phyloP scores from a whole-genome alignment of 1,140 invertebrate species.

The Drosophila erecta region DNA sequence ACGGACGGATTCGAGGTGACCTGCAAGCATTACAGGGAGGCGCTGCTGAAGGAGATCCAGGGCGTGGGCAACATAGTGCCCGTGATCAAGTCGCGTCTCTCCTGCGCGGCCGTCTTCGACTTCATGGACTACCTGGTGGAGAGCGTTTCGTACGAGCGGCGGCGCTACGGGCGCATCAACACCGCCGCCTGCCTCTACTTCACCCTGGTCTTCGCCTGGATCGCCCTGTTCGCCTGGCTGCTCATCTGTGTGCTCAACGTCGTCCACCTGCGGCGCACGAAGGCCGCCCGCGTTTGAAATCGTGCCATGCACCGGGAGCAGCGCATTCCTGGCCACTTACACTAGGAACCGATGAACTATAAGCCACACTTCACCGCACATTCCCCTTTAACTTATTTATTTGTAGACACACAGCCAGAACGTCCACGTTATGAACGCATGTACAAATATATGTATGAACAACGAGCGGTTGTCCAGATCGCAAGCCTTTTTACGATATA shows the following conservation, averaged over 20 bases:
- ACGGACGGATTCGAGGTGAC: slow-evolving; percentile 89
- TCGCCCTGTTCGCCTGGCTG: slow-evolving; percentile 86
- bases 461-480: slow-evolving; percentile 29
- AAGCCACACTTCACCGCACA: slow-evolving; percentile 16
- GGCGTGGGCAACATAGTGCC: slow-evolving; percentile 87
- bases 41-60: slow-evolving; percentile 86
- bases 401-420: slow-evolving; percentile 36
- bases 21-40: slow-evolving; percentile 88
- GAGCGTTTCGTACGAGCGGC: slow-evolving; percentile 85
- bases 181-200: slow-evolving; percentile 87
- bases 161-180: slow-evolving; percentile 87
- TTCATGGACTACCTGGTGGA: slow-evolving; percentile 91
- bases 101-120: slow-evolving; percentile 89
- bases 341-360: neutral
- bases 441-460: slow-evolving; percentile 76
- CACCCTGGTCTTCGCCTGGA: slow-evolving; percentile 87
- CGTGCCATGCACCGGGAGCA: neutral
- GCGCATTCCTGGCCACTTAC: too few relatives aligned
- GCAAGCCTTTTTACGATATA: neutral
- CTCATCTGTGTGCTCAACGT: slow-evolving; percentile 85
- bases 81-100: slow-evolving; percentile 87
- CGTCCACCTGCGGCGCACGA: slow-evolving; percentile 85
- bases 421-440: slow-evolving; percentile 56
- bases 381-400: slow-evolving; percentile 67
- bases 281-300: slow-evolving; percentile 57